Evolutionary conservation across 2,113 vertebrate species (phyloP).

Genomic region (Nanger granti): DNA sequence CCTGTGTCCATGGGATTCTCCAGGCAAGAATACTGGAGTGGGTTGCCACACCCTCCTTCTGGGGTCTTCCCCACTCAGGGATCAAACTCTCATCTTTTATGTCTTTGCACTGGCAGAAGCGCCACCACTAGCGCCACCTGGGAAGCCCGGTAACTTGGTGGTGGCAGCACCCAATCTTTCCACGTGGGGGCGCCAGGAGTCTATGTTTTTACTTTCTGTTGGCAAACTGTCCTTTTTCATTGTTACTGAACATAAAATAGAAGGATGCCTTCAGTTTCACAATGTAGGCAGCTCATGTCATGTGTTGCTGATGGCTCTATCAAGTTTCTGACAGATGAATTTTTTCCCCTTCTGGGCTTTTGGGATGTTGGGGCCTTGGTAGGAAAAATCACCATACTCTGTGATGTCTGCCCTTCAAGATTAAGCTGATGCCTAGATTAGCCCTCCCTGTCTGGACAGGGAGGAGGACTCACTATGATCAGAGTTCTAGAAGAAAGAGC

Average conservation of each 20-base stretch:
- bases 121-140: not conserved
- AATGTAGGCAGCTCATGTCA: not conserved
- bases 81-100: not conserved
- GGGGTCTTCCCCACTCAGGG: not conserved
- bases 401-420: not conserved
- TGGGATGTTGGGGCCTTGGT: not conserved
- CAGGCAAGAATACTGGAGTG: not conserved
- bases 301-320: slow-evolving; percentile 33
- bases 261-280: slow-evolving; percentile 26
- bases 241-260: slow-evolving; percentile 2
- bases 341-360: not conserved
- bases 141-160: fast-evolving
- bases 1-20: not conserved
- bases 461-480: not conserved
- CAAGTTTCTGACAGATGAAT: slow-evolving; percentile 27
- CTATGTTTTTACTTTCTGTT: slow-evolving; percentile 20
- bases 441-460: not conserved
- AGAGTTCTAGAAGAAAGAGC: not conserved
- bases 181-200: slow-evolving; percentile 12
- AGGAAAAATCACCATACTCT: not conserved
- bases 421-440: not conserved
- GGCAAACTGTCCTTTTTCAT: not conserved
- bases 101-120: not conserved
- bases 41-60: not conserved
- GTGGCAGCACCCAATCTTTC: not conserved